Base-by-base conservation (phyloP, 2,113 vertebrate genomes). In the Poicephalus meyeri region DNA sequence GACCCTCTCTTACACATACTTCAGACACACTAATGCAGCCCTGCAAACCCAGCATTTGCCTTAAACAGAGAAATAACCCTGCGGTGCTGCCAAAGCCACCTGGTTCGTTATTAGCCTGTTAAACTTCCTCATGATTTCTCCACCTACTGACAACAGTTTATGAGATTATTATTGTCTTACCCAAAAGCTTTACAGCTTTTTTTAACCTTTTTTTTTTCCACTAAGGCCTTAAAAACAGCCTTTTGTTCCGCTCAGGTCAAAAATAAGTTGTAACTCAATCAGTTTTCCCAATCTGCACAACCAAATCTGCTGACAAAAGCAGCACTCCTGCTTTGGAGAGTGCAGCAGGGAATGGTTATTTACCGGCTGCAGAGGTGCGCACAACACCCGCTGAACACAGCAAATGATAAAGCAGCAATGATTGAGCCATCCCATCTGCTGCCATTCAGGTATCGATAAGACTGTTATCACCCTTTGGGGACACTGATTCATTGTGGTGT, bases 91-190 rank as follows among this genome's bases (percentile, higher is more conserved):
- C 85, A 64, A 78, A 89, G 88, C 37, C 86, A 95, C 69, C 85
- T 88, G 96, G 96, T 68, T 86, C 95, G 97, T 97, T 92, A 96
- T 92, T 53, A 95, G 63, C 72, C 70, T 88, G 95, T 97, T 94
- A 50, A 94, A 97, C 39, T 79, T 95, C 21, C 77, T 53, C 58
- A 42, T 88, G 25, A 82, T 91, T 97, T 95, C 94, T 88, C 92
- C 89, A 90, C 72, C 95, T 93, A 61, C 94, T 96, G 92, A 94
- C 94, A 97, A 94, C 72, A 78, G 50, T 70, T 96, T 86, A 66
- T 89, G 74, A 64, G 84, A 77, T 64, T 91, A 84, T 71, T 95
- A 97, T 96, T 71, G 66, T 90, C 80, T 95, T 91, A 47, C 90
- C 93, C 71, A 35, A 61, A 60, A 60, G 74, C 78, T 61, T 89